Conservation (phyloP, 2,888 invertebrate species). For the Aphrophora alni region DNA sequence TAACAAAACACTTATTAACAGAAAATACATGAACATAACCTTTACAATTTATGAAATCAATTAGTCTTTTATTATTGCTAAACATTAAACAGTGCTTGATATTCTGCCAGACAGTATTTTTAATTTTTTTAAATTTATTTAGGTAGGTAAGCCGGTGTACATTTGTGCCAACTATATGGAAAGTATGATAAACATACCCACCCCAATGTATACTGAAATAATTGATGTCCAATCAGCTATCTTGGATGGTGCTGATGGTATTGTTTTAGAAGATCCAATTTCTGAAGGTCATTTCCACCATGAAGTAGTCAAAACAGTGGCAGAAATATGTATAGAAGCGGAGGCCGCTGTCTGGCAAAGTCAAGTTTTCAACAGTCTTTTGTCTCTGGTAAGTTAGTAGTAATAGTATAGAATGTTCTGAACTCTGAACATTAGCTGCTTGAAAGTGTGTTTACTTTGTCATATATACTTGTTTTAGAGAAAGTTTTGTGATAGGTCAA, state of each 20-base stretch:
- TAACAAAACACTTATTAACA: no score
- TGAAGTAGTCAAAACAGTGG: constrained; percentile 59
- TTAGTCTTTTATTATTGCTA: no score
- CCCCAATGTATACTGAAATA: constrained; percentile 66
- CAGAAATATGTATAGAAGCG: constrained; percentile 68
- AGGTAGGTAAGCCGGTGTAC: constrained; percentile 66
- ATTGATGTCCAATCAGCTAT: constrained; percentile 76
- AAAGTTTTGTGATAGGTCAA: no score
- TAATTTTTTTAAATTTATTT: no score
- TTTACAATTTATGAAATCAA: no score
- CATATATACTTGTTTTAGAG: no score
- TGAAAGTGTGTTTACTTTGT: no score
- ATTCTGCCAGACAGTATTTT: no score
- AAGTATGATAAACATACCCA: constrained; percentile 61
- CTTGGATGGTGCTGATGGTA: constrained; percentile 73
- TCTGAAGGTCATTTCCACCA: constrained; percentile 70
- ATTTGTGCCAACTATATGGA: constrained; percentile 61
- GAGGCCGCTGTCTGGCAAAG: constrained; percentile 71
- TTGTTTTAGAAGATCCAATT: constrained; percentile 73
- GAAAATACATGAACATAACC: no score
- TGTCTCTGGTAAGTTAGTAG: constrained; percentile 47
- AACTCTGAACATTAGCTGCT: neutral
- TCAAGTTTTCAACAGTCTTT: constrained; percentile 55
- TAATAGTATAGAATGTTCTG: neutral
- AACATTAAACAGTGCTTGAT: no score